Base-by-base conservation (phyloP, 2,113 vertebrate genomes). In the Aptenodytes patagonicus region DNA sequence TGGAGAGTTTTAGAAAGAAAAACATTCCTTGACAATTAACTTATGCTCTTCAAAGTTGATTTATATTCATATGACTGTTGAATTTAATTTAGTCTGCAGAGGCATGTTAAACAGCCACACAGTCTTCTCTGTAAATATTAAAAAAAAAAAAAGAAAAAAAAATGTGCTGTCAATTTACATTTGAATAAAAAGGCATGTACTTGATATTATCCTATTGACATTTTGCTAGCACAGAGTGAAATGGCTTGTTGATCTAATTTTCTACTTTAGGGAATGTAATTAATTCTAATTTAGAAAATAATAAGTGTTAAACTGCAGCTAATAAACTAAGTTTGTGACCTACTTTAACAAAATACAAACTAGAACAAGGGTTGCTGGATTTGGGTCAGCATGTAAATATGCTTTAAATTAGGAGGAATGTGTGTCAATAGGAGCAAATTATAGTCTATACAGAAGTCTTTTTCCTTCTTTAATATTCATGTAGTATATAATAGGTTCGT, bases 271-370 rank as follows among this genome's bases (percentile, higher is more conserved):
- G n/a, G 76, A 71, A 95, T 87, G 83, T 91, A 96, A 97, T 98
- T 97, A 96, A 64, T 91, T 95, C 68, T 96, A 97, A 91, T 96
- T 97, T 96, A 94, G 93, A 92, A 91, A 96, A 94, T 91, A 93
- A 75, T 91, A 91, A 93, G 82, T 95, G 87, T 94, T 97, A 91
- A 97, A 92, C 80, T 64, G 3, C 62, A 92, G 88, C 78, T 96
- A 97, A 97, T 95, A 95, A 96, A 80, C 58, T 65, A 95, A 92
- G 89, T 94, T 95, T 95, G 70, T 96, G 82, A 93, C 95, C 77
- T 87, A 61, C 75, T 93, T 90, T 58, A 94, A 87, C 29, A 72
- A 89, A 72, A 95, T 69, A 71, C 3, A 32, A 62, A 65, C 72
- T 89, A 90, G 58, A 86, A 85, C 69, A 47, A 64, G 25, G n/a